Percentiles rank a stretch among this genome's conserved stretches.
Evolutionary conservation across 1,140 invertebrate species (phyloP).

Genomic region (Pseudomyrmex gracilis): DNA sequence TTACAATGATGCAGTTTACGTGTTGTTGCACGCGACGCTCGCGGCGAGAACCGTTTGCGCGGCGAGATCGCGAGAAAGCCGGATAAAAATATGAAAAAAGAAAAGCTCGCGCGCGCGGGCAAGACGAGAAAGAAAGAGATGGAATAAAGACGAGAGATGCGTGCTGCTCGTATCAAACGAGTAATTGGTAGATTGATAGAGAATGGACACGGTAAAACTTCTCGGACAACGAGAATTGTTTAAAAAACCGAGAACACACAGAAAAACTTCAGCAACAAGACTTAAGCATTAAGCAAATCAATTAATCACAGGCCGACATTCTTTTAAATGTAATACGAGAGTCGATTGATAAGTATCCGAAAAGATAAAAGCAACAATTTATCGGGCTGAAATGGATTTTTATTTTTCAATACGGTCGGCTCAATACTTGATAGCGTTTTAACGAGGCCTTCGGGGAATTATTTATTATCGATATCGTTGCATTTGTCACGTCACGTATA

Average conservation of each 20-base stretch:
- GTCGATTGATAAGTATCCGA: too few relatives aligned
- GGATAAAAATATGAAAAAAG: conserved; percentile 21
- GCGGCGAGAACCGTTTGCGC: neutral
- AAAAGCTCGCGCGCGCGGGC: neutral
- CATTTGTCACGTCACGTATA: too few relatives aligned
- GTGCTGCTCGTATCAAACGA: conserved; percentile 2
- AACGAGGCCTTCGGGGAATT: neutral
- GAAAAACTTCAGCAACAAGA: too few relatives aligned
- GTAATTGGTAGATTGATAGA: conserved; percentile 29
- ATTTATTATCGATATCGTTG: neutral
- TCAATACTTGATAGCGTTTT: neutral
- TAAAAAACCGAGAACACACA: neutral
- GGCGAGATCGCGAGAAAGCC: neutral
- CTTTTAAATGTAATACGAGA: too few relatives aligned
- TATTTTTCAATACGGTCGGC: too few relatives aligned
- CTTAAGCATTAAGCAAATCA: too few relatives aligned
- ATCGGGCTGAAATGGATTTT: too few relatives aligned
- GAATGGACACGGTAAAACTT: neutral
- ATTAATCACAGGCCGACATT: too few relatives aligned
- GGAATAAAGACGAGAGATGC: neutral
- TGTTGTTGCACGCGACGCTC: conserved; percentile 60
- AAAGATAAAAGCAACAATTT: too few relatives aligned
- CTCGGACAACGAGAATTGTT: neutral
- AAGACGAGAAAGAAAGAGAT: neutral
- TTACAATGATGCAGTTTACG: conserved; percentile 55